Base-by-base conservation (phyloP, 2,797 vertebrate species). In the Arctocebus calabarensis region DNA sequence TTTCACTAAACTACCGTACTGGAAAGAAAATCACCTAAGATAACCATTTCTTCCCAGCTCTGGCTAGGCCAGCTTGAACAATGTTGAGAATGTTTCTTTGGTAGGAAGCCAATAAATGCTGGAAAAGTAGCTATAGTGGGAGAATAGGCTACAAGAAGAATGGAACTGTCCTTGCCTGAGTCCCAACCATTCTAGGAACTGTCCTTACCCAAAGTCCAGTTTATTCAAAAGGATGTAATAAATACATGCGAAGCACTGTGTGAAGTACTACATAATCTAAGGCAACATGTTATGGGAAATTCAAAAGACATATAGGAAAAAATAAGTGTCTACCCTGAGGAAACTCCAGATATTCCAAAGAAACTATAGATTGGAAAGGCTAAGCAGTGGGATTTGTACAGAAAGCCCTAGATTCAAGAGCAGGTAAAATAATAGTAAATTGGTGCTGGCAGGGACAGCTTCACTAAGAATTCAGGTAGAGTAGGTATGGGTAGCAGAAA, bases 281-380 rank as follows among this genome's bases (percentile, higher is more conserved):
- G 61, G 20, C 27, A 75, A 45, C 10, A 83, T 43, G 1, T 40
- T 92, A 68, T 43, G 25, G 29, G 37, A 90, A 88, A 88, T 68
- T 77, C 55, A 84, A 88, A 85, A 82, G 22, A 82, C 92, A 48
- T 70, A 77, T 27, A 82, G 92, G 68, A 86, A 40, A 95, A 95
- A 82, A 78, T 68, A 27, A 45, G 9, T 17, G 82, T 12, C 7
- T 81, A 84, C 43, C 27, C 32, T 85, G 20, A 94, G 48, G 29
- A 88, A 95, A 79, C 27, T 70, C 43, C 10, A 73, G 40, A 82
- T 7, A 92, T 82, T 20, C 79, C 59, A 32, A 94, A 90, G 40
- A 88, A 95, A 85, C 43, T 81, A n/a, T 71, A 62, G 20, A 68
- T 74, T 82, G 1, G 27, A 88, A 94, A 12, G 45, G 11, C 43